Conservation (phyloP, 2,113 vertebrate species). For the Neolamprologus hecqui region DNA sequence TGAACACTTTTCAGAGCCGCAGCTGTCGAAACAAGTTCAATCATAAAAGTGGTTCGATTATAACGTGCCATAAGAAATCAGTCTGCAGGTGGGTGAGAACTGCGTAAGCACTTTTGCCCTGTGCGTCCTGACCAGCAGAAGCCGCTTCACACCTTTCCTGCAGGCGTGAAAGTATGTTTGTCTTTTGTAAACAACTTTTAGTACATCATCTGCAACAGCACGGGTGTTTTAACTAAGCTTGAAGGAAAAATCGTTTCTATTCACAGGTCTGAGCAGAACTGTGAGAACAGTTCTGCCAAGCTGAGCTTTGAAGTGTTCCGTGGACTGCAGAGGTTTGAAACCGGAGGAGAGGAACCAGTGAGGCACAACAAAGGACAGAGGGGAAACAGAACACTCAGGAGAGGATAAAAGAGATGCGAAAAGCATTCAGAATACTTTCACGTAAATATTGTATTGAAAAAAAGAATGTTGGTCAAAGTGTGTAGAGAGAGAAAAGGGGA, state of each 20-base stretch:
- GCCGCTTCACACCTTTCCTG: neutral
- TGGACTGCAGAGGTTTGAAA: conserved; percentile 10
- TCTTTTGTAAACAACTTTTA: neutral
- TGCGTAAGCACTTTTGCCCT: neutral
- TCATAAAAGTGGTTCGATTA: neutral
- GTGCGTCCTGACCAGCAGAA: neutral
- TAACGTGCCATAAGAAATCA: neutral
- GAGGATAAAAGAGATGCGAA: neutral
- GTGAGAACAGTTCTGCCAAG: conserved; percentile 17
- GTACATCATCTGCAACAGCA: neutral
- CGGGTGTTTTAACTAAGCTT: neutral
- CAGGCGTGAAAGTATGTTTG: neutral
- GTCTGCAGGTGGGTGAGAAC: neutral
- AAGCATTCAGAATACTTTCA: neutral
- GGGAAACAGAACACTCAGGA: neutral
- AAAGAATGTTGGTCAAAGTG: neutral
- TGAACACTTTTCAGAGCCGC: neutral
- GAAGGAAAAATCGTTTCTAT: neutral
- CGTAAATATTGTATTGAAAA: neutral
- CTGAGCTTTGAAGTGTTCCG: conserved; percentile 39
- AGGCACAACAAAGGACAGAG: neutral
- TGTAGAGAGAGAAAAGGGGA: neutral
- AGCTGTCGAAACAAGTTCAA: conserved; percentile 25
- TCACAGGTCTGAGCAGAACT: neutral
- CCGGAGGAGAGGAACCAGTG: neutral